Percentiles rank a stretch among this genome's conserved stretches.
phyloP scores from a whole-genome alignment of 2,113 vertebrate genomes.

The Sinocyclocheilus rhinocerous region DNA sequence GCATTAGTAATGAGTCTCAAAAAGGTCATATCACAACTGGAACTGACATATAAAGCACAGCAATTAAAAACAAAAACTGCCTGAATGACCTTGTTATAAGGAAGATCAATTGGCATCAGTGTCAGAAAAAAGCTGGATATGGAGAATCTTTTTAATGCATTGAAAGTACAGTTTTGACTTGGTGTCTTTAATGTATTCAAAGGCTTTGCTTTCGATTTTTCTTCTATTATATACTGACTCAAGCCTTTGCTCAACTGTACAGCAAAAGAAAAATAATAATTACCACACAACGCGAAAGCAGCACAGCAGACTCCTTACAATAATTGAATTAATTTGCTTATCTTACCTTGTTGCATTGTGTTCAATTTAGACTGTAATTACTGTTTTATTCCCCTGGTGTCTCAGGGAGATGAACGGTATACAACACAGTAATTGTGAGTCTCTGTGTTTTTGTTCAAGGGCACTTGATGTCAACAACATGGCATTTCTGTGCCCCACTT shows the following conservation, averaged over 20 bases:
- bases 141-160: background rate
- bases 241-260: background rate
- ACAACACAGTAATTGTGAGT: background rate
- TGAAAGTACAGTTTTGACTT: background rate
- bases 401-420: background rate
- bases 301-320: background rate
- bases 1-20: background rate
- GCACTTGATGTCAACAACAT: constrained; percentile 7
- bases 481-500: background rate
- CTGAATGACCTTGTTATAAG: background rate
- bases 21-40: background rate
- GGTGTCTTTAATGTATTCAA: background rate
- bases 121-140: background rate
- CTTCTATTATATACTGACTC: background rate
- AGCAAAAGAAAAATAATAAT: constrained; percentile 3
- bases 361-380: constrained; percentile 9
- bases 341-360: background rate
- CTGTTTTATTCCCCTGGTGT: background rate
- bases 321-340: background rate
- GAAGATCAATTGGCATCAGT: background rate
- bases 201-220: background rate
- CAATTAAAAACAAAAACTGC: background rate
- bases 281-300: background rate
- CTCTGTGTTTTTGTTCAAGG: background rate
- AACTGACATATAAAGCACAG: background rate